These are phyloP conservation scores for Leptoteleia sp. DNA, from an alignment of 1,140 invertebrate species.

Conservation along the genomic window DNA sequence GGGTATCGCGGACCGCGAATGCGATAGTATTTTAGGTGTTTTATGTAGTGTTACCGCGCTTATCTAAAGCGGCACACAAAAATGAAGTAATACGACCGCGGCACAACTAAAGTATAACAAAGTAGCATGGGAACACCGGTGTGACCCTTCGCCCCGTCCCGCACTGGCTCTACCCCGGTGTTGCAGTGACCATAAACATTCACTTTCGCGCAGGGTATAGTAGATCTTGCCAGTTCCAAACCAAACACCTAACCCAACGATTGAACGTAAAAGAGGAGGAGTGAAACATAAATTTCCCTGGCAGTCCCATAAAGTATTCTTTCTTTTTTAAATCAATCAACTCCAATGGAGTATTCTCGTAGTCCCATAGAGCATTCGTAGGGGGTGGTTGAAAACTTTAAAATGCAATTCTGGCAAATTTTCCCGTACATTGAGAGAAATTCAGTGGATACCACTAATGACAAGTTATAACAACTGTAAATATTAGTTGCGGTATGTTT, in stretches of 20 bases:
- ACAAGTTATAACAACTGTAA: too few species aligned
- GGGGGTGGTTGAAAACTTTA: too few species aligned
- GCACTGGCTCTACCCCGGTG: not conserved
- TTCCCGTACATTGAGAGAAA: too few species aligned
- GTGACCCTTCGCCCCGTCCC: not conserved
- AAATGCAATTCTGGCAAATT: too few species aligned
- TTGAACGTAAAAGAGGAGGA: not conserved
- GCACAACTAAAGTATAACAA: slow-evolving; percentile 2
- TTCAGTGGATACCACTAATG: too few species aligned
- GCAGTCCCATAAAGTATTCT: too few species aligned
- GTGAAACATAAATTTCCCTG: not conserved
- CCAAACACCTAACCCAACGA: not conserved
- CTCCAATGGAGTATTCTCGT: too few species aligned
- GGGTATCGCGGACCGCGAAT: too few species aligned
- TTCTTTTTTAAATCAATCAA: too few species aligned
- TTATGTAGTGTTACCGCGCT: not conserved
- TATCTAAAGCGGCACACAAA: slow-evolving; percentile 7
- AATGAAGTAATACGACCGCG: slow-evolving; percentile 4
- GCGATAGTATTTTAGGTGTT: not conserved
- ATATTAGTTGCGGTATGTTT: too few species aligned
- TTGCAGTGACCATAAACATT: not conserved
- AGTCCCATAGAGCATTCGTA: too few species aligned
- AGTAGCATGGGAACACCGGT: not conserved
- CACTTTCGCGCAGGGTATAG: not conserved
- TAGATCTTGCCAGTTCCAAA: not conserved